Evolutionary conservation across 2,113 vertebrate genomes (phyloP).

Genomic region (Vanacampus margaritifer): DNA sequence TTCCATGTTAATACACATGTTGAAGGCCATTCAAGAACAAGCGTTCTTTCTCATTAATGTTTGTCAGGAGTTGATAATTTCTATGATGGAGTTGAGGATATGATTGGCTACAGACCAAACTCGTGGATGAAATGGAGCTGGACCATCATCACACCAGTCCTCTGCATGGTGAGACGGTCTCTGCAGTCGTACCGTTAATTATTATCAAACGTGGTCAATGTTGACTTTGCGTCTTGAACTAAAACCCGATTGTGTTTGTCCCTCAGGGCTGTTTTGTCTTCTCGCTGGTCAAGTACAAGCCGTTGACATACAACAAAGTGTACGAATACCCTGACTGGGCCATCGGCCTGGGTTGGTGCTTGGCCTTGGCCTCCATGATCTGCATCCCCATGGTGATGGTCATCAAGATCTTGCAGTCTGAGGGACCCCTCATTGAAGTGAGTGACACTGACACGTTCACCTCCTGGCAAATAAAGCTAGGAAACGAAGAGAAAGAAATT

Average conservation of each 20-base stretch:
- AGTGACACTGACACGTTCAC: slow-evolving; percentile 26
- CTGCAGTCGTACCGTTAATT: background rate
- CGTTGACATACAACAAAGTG: slow-evolving; percentile 95
- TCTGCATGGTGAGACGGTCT: slow-evolving; percentile 83
- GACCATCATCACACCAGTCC: slow-evolving; percentile 89
- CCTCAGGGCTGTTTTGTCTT: slow-evolving; percentile 93
- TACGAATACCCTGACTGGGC: slow-evolving; percentile 94
- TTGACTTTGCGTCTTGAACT: slow-evolving; percentile 16
- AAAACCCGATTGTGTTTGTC: slow-evolving; percentile 30
- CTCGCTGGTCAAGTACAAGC: slow-evolving; percentile 93
- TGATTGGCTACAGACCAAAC: slow-evolving; percentile 98
- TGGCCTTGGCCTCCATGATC: slow-evolving; percentile 93
- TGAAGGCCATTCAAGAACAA: background rate
- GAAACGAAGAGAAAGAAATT: background rate
- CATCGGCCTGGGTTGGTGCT: slow-evolving; percentile 89
- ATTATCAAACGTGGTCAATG: slow-evolving; percentile 1
- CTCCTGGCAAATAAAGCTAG: background rate
- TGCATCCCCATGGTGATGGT: slow-evolving; percentile 94
- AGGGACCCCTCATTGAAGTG: slow-evolving; percentile 92
- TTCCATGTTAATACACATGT: background rate
- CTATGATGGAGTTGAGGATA: slow-evolving; percentile 96
- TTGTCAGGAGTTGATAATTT: slow-evolving; percentile 90
- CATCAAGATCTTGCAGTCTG: slow-evolving; percentile 88
- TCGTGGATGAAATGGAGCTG: slow-evolving; percentile 99
- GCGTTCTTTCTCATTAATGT: slow-evolving; percentile 11